A percentile compares a stretch with the other conserved stretches of the same genome.
These are phyloP conservation scores for Maconellicoccus hirsutus DNA, from an alignment of 1,140 invertebrate species.

Conservation along the genomic window DNA sequence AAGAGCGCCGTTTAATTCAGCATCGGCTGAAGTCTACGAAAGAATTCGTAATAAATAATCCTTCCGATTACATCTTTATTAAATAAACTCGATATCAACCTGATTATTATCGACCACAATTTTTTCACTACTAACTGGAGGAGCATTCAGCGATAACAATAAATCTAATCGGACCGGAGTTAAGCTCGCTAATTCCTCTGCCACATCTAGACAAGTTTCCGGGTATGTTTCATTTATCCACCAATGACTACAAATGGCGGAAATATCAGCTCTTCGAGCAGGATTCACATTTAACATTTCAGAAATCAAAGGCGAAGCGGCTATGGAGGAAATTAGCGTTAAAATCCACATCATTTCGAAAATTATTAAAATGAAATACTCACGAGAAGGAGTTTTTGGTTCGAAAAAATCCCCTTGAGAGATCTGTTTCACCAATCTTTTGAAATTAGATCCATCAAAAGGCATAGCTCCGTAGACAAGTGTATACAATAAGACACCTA, in stretches of 20 bases:
- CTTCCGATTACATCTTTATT: no score
- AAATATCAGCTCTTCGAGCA: constrained; percentile 74
- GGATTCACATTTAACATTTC: constrained; percentile 90
- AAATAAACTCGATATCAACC: no score
- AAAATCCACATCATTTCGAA: no score
- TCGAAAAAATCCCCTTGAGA: constrained; percentile 95
- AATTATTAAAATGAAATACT: not conserved
- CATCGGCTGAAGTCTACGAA: not conserved
- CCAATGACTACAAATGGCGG: constrained; percentile 88
- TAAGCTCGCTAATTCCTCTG: constrained; percentile 76
- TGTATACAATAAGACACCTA: constrained; percentile 94
- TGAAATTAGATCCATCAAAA: constrained; percentile 97
- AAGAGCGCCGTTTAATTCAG: not conserved
- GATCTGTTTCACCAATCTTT: constrained; percentile 91
- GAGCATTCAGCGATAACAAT: constrained; percentile 67
- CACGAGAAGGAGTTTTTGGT: constrained; percentile 73
- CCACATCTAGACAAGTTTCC: constrained; percentile 63
- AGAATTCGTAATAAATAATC: no score
- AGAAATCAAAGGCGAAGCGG: constrained; percentile 84
- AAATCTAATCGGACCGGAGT: constrained; percentile 80
- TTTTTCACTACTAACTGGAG: constrained; percentile 50
- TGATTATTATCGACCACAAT: constrained; percentile 44
- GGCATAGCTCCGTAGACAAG: constrained; percentile 99
- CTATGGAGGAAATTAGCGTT: constrained; percentile 38
- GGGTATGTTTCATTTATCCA: constrained; percentile 83